A percentile compares a stretch with the other conserved stretches of the same genome.
Evolutionary conservation across 2,888 invertebrate species (phyloP).

Genomic region (Sinodicranocentrus sp.): DNA sequence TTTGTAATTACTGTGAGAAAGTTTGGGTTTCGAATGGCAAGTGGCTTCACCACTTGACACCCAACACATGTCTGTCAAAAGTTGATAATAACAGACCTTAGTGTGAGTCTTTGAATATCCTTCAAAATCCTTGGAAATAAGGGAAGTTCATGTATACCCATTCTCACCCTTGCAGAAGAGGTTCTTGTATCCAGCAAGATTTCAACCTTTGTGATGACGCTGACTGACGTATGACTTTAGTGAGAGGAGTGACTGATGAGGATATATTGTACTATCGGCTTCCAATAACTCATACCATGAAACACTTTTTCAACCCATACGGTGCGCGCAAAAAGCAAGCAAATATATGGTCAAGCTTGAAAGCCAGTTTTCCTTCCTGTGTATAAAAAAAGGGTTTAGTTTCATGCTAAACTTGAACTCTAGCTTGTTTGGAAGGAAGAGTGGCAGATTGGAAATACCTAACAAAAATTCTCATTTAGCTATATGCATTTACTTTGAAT

Average conservation of each 20-base stretch:
- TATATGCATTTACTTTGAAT: no score
- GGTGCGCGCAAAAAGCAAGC: background rate
- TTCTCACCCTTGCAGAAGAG: no score
- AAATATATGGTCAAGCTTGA: background rate
- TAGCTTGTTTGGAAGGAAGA: background rate
- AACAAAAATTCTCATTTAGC: background rate
- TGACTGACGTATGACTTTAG: conserved; percentile 1
- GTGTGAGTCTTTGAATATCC: no score
- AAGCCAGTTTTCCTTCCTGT: background rate
- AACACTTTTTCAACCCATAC: background rate
- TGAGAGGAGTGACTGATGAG: background rate
- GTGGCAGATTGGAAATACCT: conserved; percentile 4
- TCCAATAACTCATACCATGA: background rate
- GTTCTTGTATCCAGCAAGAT: no score
- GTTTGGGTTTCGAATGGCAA: conserved; percentile 70
- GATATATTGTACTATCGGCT: background rate
- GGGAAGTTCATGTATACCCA: no score
- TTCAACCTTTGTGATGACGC: no score
- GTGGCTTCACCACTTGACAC: conserved; percentile 71
- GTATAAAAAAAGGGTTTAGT: background rate
- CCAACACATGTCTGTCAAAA: conserved; percentile 59
- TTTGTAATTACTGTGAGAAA: conserved; percentile 71
- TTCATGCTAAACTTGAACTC: background rate
- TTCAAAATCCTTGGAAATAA: no score
- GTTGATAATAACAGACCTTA: conserved; percentile 10